These are phyloP conservation scores for Corynorhinus townsendii DNA, from an alignment of 2,113 vertebrate genomes.

Conservation along the genomic window DNA sequence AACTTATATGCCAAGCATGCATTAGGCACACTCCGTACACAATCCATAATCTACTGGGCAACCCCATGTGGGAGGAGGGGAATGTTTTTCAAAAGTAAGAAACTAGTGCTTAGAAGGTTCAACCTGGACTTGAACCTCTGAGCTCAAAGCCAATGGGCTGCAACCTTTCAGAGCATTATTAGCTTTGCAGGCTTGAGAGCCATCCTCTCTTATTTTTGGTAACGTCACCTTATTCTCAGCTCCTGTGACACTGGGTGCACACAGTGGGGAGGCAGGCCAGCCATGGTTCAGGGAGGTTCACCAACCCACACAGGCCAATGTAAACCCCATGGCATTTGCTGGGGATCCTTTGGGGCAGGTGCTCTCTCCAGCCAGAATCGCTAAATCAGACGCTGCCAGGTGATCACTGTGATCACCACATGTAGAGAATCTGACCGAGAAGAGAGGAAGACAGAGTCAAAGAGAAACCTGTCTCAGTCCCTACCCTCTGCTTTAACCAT, in stretches of 20 bases:
- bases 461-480: background rate
- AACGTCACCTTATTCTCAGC: too few relatives aligned
- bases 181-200: too few relatives aligned
- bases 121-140: background rate
- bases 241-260: background rate
- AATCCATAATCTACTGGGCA: background rate
- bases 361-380: background rate
- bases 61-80: too few relatives aligned
- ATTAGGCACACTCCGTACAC: background rate
- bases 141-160: background rate
- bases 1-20: background rate
- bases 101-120: background rate
- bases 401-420: fast-evolving
- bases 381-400: too few relatives aligned
- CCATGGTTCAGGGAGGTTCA: background rate
- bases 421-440: background rate
- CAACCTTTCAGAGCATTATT: background rate
- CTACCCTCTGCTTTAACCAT: background rate
- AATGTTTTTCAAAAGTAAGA: background rate
- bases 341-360: background rate
- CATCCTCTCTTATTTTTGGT: background rate
- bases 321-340: background rate
- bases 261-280: too few relatives aligned
- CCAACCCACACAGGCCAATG: fast-evolving
- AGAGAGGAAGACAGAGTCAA: background rate